Base-by-base conservation (phyloP, 2,797 vertebrate genomes). In the Sphenodon punctatus region DNA sequence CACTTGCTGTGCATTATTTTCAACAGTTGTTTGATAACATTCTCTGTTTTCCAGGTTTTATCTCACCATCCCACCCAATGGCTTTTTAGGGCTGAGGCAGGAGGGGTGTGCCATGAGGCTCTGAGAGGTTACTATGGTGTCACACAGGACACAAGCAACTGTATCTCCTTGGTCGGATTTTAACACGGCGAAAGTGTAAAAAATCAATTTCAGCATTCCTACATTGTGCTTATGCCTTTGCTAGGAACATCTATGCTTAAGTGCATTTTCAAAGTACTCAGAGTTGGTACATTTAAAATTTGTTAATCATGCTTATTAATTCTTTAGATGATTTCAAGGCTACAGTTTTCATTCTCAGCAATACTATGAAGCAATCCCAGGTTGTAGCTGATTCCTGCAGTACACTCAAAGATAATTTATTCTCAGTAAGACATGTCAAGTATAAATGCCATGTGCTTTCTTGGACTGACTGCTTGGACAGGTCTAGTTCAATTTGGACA, bases 341-440 rank as follows among this genome's bases (percentile, higher is more conserved):
- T n/a, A 60, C 15, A 39, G 10, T n/a, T 67, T 49, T 11, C 23
- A 4, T 36, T 45, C 43, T 66, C 69, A 75, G 78, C 1, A 3
- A 51, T 70, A 78, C 76, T 74, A 41, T 19, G 65, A 78, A 87
- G 71, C 38, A 73, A 75, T 80, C 73, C n/a, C 49, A 7, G n/a
- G 75, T 64, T 63, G 65, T 75, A 55, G 67, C 71, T 79, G 75
- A 80, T 75, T 89, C 58, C 78, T 88, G 80, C 75, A 63, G 85
- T 78, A 80, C 75, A 72, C 81, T 92, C 87, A 87, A 87, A 78
- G 60, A 59, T 85, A 87, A 87, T 80, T 73, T 63, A 64, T 65
- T 91, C 87, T 82, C 80, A 80, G 61, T 63, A 78, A 84, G 76
- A 84, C 74, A 75, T 78, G 82, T 71, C 77, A n/a, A 80, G 82